Base-by-base conservation (phyloP, 2,113 vertebrate genomes). In the Columba livia region DNA sequence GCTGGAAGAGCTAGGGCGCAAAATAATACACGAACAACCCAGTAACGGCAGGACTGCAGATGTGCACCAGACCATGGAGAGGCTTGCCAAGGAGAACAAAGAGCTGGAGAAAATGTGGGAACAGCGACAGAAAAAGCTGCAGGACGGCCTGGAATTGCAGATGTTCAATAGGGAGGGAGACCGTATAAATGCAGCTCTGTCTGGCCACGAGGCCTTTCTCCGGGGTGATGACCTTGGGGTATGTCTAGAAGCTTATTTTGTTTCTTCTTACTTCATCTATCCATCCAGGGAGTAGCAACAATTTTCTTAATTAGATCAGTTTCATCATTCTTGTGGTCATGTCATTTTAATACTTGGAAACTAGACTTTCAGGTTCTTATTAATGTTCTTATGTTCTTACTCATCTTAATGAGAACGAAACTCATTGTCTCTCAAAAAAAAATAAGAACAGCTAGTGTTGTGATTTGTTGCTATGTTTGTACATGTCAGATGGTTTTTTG, bases 191-290 rank as follows among this genome's bases (percentile, higher is more conserved):
- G 97, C 98, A 18, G 90, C 98, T 32, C 97, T 99, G 81, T 98
- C 98, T 25, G 98, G 98, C 78, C 98, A 98, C 1, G 98, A 98
- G 90, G 97, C 98, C 56, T 98, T 98, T 77, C 98, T 99, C 18
- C 89, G 66, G 38, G 98, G 98, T 50, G 80, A 95, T 69, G 96
- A 98, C n/a, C 95, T 99, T 13, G 98, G 98, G 98, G 99, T 99
- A 98, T 62, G 97, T 88, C 64, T 11, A 60, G n/a, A 29, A 79
- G 24, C 51, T 64, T 42, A 9, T 40, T 50, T 36, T 77, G 2
- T 61, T 78, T 88, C 38, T 44, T 93, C 18, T 62, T 74, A 10
- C 21, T 62, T 57, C 5, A 2, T 47, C 15, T 81, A 9, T 23
- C n/a, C 12, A 44, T 62, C 42, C 47, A 61, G 26, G 32, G 4